These are phyloP conservation scores for Aphidoletes aphidimyza DNA, from an alignment of 2,888 invertebrate genomes.

Conservation along the genomic window DNA sequence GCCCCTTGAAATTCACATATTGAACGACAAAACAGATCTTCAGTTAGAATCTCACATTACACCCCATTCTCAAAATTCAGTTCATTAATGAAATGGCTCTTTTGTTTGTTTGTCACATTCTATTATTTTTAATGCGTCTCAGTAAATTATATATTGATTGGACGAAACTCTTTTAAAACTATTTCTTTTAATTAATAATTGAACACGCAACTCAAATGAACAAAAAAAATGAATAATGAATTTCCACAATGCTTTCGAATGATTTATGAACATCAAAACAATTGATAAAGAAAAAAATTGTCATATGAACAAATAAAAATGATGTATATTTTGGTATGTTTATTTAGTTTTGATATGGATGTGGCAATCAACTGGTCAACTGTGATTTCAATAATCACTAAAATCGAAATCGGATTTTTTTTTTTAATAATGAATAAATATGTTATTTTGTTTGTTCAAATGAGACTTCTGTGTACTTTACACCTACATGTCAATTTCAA, in stretches of 20 bases:
- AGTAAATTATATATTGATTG: neutral
- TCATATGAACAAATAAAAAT: too few relatives aligned
- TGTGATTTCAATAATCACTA: neutral
- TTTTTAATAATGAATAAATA: neutral
- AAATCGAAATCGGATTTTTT: neutral
- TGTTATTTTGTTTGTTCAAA: neutral
- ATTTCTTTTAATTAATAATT: neutral
- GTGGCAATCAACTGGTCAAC: constrained; percentile 13
- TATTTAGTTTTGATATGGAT: neutral
- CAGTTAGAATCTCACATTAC: neutral
- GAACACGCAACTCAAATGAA: neutral
- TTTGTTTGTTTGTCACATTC: neutral
- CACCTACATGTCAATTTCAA: neutral
- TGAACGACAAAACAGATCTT: neutral
- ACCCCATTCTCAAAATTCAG: neutral
- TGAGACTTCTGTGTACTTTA: neutral
- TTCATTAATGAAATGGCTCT: neutral
- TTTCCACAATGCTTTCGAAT: neutral
- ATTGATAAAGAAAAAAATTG: too few relatives aligned
- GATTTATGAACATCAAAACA: constrained; percentile 33
- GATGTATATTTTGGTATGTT: neutral
- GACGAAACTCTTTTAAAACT: neutral
- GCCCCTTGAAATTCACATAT: neutral
- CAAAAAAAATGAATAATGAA: constrained; percentile 41
- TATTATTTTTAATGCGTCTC: neutral